Conservation (phyloP, 2,888 invertebrate species). For the Elegia similella region DNA sequence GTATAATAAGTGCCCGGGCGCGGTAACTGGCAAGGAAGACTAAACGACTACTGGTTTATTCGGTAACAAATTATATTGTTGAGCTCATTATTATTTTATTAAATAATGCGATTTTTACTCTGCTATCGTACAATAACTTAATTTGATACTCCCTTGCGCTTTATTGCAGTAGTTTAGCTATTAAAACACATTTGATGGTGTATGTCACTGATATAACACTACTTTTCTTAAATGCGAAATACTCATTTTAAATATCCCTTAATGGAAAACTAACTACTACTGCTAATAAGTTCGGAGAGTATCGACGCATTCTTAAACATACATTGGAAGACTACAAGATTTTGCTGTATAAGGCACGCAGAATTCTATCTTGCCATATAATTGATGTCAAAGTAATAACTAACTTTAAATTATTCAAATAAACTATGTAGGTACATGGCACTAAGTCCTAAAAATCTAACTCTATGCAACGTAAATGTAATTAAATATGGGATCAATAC, state of each 20-base stretch:
- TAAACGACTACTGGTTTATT: conserved; percentile 37
- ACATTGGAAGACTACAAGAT: conserved; percentile 73
- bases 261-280: background rate
- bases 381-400: background rate
- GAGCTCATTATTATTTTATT: conserved; percentile 18
- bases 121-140: conserved; percentile 6
- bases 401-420: conserved; percentile 4
- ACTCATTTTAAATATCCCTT: too few relatives aligned
- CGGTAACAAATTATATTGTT: conserved; percentile 53
- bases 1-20: conserved; percentile 31
- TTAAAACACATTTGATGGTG: background rate
- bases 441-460: conserved; percentile 44
- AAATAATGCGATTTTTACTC: conserved; percentile 15
- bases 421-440: conserved; percentile 45
- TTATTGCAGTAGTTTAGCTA: background rate
- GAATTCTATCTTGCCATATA: conserved; percentile 39
- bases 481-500: conserved; percentile 40
- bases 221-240: too few relatives aligned
- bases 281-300: background rate
- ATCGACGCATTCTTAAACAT: conserved; percentile 19
- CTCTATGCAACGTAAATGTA: conserved; percentile 37
- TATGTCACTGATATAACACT: too few relatives aligned
- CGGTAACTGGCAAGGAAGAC: conserved; percentile 70
- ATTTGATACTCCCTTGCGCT: conserved; percentile 6
- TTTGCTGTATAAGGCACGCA: conserved; percentile 77